phyloP scores from a whole-genome alignment of 2,113 vertebrate genomes.

The Antechinus flavipes region DNA sequence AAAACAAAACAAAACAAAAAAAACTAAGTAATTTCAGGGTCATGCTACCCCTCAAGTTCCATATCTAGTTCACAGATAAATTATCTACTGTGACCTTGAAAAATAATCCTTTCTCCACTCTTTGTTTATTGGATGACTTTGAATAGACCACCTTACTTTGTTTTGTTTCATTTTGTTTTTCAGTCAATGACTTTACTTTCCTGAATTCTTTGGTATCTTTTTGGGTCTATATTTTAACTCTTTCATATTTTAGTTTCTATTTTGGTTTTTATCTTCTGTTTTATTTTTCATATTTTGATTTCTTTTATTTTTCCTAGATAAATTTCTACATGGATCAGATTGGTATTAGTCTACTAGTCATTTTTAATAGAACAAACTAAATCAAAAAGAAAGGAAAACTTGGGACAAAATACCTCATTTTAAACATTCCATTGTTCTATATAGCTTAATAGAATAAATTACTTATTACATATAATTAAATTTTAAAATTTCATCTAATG shows the following conservation, averaged over 20 bases:
- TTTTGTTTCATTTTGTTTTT: too few relatives aligned
- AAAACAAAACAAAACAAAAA: background rate
- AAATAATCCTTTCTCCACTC: background rate
- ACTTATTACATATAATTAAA: slow-evolving; percentile 19
- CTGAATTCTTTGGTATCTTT: slow-evolving; percentile 11
- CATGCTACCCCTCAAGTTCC: background rate
- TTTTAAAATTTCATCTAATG: slow-evolving; percentile 57
- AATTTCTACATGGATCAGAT: background rate
- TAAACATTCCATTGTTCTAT: background rate
- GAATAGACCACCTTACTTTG: too few relatives aligned
- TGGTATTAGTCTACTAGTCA: background rate
- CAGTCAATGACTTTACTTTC: background rate
- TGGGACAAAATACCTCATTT: background rate
- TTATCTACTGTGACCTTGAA: background rate
- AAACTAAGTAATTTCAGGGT: background rate
- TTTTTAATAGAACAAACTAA: background rate
- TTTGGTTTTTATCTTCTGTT: slow-evolving; percentile 15
- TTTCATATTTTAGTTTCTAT: background rate
- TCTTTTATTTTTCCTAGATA: background rate
- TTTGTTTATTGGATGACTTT: too few relatives aligned
- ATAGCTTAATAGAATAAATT: background rate
- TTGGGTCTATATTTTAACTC: slow-evolving; percentile 19
- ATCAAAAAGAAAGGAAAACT: background rate
- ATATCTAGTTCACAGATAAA: background rate
- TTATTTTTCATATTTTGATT: background rate